Conservation (phyloP, 1,140 invertebrate species). For the Monochamus saltuarius region DNA sequence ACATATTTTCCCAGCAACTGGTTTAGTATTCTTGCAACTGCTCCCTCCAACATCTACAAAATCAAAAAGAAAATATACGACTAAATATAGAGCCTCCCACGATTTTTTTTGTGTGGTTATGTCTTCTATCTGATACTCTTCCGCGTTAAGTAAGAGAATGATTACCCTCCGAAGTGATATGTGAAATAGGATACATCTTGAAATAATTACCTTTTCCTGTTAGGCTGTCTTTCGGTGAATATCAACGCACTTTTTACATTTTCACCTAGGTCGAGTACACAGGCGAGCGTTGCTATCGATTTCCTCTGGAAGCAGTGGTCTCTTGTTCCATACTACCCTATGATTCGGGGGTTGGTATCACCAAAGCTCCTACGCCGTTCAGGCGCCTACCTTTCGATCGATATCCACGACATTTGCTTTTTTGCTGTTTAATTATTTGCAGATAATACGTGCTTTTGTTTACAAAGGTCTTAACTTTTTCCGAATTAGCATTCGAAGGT, state of each 20-base stretch:
- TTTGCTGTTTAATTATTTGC: neutral
- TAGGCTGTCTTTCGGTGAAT: too few relatives aligned
- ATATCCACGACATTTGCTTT: slow-evolving; percentile 12
- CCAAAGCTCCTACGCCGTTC: slow-evolving; percentile 17
- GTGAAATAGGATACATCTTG: too few relatives aligned
- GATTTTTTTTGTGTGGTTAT: too few relatives aligned
- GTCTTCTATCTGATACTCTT: too few relatives aligned
- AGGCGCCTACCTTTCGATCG: slow-evolving; percentile 18
- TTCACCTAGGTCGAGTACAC: neutral
- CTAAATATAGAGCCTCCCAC: too few relatives aligned
- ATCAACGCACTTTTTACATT: slow-evolving; percentile 1
- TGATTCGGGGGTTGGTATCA: slow-evolving; percentile 13
- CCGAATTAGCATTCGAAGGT: too few relatives aligned
- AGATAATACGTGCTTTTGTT: too few relatives aligned
- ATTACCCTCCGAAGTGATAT: too few relatives aligned
- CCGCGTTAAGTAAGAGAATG: too few relatives aligned
- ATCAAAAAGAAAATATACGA: too few relatives aligned
- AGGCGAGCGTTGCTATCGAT: neutral
- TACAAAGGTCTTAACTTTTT: too few relatives aligned
- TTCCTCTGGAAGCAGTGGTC: neutral
- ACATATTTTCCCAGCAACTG: slow-evolving; percentile 79
- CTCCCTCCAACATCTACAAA: slow-evolving; percentile 71
- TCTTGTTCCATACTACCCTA: neutral
- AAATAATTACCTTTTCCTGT: too few relatives aligned
- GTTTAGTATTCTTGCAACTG: slow-evolving; percentile 75